Evolutionary conservation across 1,140 invertebrate species (phyloP), one percentile per base, ranked within the genome.

Genomic region (Pteromalus puparum): DNA sequence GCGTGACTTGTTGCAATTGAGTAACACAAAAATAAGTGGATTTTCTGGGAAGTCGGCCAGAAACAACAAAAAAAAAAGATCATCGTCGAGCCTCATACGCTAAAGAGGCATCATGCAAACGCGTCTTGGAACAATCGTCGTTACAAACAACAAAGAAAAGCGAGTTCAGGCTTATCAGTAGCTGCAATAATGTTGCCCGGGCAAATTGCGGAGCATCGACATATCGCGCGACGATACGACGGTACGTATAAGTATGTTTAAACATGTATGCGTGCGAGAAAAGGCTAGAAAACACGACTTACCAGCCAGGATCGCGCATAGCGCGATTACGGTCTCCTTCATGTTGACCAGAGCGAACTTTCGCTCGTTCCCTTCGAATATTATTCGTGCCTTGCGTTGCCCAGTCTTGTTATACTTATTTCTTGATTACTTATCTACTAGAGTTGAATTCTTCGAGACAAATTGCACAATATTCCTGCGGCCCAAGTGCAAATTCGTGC

Each of bases 281-380:
- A 67, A 38, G n/a, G 30, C 18, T 21, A 79, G 21, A 68, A 67
- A 67, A 72, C 72, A 61, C 6, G 24, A 53, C 84, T 91, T 82
- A 92, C 92, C 90, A 90, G 89, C 88, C 82, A 92, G 78, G 73
- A 90, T 88, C 87, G 90, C 89, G 88, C 90, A 86, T 9, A 92
- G 87, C 89, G 89, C 89, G 88, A 92, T 83, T 70, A 91, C 73
- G 61, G 87, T 87, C 88, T 82, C 81, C 86, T 89, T 91, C 91
- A 92, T 92, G 77, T 26, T 77, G 72, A 30, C n/a, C 28, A 30
- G 72, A 81, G 79, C 83, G 79, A 81, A 85, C 78, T 85, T 76
- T 81, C 79, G 78, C 79, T 77, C 83, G 70, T 7, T 10, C 21
- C 34, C 24, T 34, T n/a, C 7, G 68, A 70, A 70, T 70, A 24